phyloP scores from a whole-genome alignment of 1,140 invertebrate species.

The Aphelenchoides avenae region DNA sequence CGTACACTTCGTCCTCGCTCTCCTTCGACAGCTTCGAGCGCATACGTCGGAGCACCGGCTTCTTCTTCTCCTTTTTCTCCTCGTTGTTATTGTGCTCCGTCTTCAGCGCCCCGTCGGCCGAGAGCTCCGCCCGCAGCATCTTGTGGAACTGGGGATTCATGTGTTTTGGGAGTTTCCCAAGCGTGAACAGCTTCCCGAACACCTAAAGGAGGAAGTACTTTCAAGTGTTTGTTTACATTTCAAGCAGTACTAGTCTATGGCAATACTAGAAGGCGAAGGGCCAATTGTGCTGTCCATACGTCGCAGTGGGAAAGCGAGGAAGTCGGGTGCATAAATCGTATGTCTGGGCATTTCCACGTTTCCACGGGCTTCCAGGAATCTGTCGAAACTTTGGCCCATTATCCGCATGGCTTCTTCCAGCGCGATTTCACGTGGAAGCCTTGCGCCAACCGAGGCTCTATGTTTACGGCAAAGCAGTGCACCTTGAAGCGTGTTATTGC shows the following conservation, averaged over 20 bases:
- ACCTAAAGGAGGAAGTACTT: slow-evolving; percentile 59
- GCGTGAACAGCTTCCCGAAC: slow-evolving; percentile 59
- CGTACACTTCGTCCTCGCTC: slow-evolving; percentile 34
- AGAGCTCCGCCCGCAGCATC: slow-evolving; percentile 56
- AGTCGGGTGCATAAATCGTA: no score
- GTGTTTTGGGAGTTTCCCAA: slow-evolving; percentile 60
- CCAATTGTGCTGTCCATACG: no score
- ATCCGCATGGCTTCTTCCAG: no score
- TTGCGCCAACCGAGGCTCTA: no score
- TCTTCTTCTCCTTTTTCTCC: slow-evolving; percentile 16
- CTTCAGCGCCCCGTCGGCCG: slow-evolving; percentile 41
- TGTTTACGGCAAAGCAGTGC: no score
- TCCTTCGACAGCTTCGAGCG: slow-evolving; percentile 42
- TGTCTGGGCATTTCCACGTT: no score
- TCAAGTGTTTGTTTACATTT: slow-evolving; percentile 54
- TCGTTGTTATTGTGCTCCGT: not conserved
- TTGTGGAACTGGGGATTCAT: slow-evolving; percentile 61
- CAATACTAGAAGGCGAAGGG: no score
- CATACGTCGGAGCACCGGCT: slow-evolving; percentile 35
- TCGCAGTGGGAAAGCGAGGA: no score
- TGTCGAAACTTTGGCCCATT: no score
- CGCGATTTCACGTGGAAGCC: no score
- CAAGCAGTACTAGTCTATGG: slow-evolving; percentile 9
- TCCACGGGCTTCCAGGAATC: no score
- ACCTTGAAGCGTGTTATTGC: no score